Evolutionary conservation across 2,797 vertebrate species (phyloP).

Genomic region (Myiothlypis chrysogaster): DNA sequence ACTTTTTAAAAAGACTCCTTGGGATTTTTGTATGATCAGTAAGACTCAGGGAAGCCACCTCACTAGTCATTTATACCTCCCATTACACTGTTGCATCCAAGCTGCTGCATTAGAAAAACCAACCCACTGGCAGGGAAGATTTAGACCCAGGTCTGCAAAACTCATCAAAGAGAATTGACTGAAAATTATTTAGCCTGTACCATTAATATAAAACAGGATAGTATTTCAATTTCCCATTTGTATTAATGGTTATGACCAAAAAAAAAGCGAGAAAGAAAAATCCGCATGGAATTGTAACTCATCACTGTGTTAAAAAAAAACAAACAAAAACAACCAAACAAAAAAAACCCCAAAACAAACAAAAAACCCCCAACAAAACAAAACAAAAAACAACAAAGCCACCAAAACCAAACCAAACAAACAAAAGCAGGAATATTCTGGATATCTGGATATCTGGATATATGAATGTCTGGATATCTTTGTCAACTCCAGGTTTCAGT

Average conservation of each 20-base stretch:
- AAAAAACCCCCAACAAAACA: not conserved
- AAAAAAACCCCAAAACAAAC: not conserved
- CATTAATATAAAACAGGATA: not conserved
- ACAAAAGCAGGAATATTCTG: not conserved
- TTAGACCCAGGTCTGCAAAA: not conserved
- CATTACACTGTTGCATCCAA: not conserved
- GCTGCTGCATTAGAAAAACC: not conserved
- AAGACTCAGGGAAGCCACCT: not conserved
- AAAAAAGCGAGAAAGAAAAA: not conserved
- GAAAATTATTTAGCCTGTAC: not conserved
- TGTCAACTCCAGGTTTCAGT: not conserved
- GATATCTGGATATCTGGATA: not conserved
- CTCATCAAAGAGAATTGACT: not conserved
- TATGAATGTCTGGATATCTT: not conserved
- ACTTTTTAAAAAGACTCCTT: not conserved
- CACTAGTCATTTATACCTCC: not conserved
- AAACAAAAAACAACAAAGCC: not conserved
- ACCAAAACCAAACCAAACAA: not conserved
- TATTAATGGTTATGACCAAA: not conserved
- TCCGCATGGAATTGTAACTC: accelerated
- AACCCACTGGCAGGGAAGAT: not conserved
- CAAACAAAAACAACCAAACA: not conserved
- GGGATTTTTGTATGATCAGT: not conserved
- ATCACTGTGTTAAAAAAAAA: not conserved
- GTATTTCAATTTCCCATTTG: not conserved